Evolutionary conservation across 2,797 vertebrate genomes (phyloP), one percentile per base, ranked within the genome.

Genomic region (Enteromius anoplus): DNA sequence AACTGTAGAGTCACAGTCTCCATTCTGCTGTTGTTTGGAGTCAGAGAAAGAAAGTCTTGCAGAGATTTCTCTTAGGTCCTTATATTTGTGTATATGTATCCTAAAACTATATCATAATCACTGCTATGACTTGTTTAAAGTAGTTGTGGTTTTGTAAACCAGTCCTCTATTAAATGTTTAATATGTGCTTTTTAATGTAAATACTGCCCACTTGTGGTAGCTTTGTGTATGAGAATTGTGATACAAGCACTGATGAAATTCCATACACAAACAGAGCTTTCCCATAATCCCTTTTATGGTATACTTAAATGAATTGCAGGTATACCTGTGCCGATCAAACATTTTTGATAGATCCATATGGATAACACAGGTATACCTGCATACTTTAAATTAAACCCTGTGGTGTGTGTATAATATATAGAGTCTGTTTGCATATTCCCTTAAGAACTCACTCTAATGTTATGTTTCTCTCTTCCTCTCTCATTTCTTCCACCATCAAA

Each of bases 401-500:
- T 90, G 87, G 82, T 66, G 37, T 79, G 32, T 79, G 32, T 45
- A 17, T 40, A 21, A 40, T 17, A 10, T 55, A 47, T 84, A 53
- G 12, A n/a, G 51, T n/a, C 6, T 72, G 62, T 85, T 10, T 84
- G 8, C 15, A 53, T 62, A 49, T 60, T n/a, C 29, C 32, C n/a
- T 51, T 66, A 26, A 71, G 70, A 53, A 72, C 45, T 49, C 60
- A 76, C 45, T 49, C 42, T 80, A 9, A 26, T 26, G 26, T 26
- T 26, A 26, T 85, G 40, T 85, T 83, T 81, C 15, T 73, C 73
- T 72, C 42, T 80, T 29, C 78, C 21, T 83, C 58, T 88, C 47
- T 86, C 21, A 83, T 89, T 66, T 90, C 60, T 68, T 42, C 32
- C 70, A 62, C 80, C 47, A 75, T 88, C 94, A 94, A 81, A 45